These are phyloP conservation scores for Corythornis leucogaster DNA, from an alignment of 2,797 vertebrate genomes.

Conservation along the genomic window DNA sequence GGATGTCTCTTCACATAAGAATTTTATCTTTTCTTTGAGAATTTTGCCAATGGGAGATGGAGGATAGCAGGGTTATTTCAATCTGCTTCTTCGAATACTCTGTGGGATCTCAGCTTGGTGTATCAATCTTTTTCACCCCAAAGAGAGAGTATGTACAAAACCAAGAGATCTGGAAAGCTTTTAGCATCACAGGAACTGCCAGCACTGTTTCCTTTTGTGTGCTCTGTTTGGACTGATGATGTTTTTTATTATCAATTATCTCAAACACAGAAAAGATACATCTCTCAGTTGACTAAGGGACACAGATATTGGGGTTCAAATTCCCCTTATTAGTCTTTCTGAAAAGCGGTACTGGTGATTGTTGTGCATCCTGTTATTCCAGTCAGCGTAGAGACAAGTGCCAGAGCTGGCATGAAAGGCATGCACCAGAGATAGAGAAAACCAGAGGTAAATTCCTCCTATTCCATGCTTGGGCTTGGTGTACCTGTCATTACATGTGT, in stretches of 20 bases:
- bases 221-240: neutral
- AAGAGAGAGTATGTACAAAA: neutral
- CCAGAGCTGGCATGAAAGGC: neutral
- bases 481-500: neutral
- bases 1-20: neutral
- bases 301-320: neutral
- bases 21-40: slow-evolving; percentile 4
- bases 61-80: neutral
- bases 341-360: neutral
- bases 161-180: neutral
- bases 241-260: neutral
- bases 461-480: neutral
- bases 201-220: neutral
- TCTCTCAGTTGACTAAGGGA: neutral
- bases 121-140: neutral
- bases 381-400: slow-evolving; percentile 2
- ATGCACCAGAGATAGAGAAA: neutral
- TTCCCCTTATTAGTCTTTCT: neutral
- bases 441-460: neutral
- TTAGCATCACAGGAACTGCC: neutral
- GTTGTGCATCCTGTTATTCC: slow-evolving; percentile 19
- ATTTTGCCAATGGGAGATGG: slow-evolving; percentile 10
- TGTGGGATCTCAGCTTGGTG: neutral
- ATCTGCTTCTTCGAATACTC: neutral
- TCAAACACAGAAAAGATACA: neutral